Conservation (phyloP, 2,888 invertebrate species). For the Troilus luridus region DNA sequence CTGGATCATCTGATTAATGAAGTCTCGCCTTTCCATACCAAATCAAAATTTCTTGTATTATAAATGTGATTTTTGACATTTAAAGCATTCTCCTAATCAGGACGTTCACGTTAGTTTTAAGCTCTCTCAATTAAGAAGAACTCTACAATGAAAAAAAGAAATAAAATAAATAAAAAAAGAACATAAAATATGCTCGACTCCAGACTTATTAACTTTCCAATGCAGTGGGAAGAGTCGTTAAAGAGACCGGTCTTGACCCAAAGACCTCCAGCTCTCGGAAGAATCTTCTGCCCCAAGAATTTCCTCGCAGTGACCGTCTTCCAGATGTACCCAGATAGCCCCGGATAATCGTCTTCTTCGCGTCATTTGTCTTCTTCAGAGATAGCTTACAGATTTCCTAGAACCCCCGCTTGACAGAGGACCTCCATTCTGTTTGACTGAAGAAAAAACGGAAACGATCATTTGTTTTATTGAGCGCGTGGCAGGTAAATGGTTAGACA, state of each 20-base stretch:
- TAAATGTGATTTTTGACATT: too few species aligned
- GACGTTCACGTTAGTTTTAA: background rate
- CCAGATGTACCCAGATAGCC: background rate
- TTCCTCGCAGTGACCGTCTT: background rate
- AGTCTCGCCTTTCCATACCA: too few species aligned
- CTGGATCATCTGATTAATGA: too few species aligned
- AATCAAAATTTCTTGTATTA: too few species aligned
- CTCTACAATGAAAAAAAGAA: background rate
- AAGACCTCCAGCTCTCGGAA: background rate
- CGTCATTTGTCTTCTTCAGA: conserved; percentile 5
- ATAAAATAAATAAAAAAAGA: background rate
- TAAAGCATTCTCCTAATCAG: background rate
- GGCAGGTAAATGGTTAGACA: background rate
- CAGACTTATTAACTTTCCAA: conserved; percentile 23
- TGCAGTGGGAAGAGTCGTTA: conserved; percentile 35
- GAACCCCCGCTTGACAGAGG: background rate
- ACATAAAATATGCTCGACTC: background rate
- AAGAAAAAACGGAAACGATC: background rate
- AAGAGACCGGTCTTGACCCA: conserved; percentile 39
- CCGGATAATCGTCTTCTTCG: background rate
- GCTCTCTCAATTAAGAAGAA: background rate
- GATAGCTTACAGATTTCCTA: background rate
- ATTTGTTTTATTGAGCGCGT: background rate
- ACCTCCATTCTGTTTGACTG: background rate
- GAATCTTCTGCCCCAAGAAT: background rate